phyloP scores from a whole-genome alignment of 2,113 vertebrate species.

The Galeopterus variegatus region DNA sequence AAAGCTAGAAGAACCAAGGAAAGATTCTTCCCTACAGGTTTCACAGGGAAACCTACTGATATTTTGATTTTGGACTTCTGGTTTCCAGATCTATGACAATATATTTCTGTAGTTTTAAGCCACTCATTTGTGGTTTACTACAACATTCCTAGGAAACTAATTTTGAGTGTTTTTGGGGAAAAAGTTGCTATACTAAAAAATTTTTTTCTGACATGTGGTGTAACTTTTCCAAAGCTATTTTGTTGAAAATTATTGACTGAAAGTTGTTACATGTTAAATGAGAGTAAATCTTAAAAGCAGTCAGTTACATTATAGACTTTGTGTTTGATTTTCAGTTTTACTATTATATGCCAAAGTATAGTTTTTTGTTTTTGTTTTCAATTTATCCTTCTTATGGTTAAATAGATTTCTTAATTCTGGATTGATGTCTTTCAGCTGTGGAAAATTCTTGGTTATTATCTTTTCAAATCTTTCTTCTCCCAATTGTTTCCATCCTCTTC shows the following conservation, averaged over 20 bases:
- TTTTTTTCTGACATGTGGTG: neutral
- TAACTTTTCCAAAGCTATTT: neutral
- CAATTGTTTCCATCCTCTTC: neutral
- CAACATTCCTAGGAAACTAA: neutral
- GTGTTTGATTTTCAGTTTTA: neutral
- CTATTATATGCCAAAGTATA: neutral
- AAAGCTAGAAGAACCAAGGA: neutral
- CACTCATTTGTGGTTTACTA: neutral
- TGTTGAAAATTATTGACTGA: neutral
- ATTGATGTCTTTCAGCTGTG: neutral
- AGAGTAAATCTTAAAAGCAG: slow-evolving; percentile 20
- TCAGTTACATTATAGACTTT: neutral
- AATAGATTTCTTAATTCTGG: slow-evolving; percentile 1
- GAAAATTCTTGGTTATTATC: slow-evolving; percentile 12
- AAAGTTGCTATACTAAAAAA: neutral
- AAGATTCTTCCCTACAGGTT: neutral
- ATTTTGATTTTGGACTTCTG: neutral
- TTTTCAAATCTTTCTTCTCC: neutral
- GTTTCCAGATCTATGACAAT: neutral
- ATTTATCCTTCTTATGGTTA: slow-evolving; percentile 16
- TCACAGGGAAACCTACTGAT: neutral
- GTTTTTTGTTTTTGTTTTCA: neutral
- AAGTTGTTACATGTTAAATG: neutral
- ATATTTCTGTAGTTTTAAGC: neutral
- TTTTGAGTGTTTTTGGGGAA: neutral